Percentiles rank a stretch among this genome's conserved stretches.
Evolutionary conservation across 2,888 invertebrate species (phyloP).

Genomic region (Adelphocoris suturalis): DNA sequence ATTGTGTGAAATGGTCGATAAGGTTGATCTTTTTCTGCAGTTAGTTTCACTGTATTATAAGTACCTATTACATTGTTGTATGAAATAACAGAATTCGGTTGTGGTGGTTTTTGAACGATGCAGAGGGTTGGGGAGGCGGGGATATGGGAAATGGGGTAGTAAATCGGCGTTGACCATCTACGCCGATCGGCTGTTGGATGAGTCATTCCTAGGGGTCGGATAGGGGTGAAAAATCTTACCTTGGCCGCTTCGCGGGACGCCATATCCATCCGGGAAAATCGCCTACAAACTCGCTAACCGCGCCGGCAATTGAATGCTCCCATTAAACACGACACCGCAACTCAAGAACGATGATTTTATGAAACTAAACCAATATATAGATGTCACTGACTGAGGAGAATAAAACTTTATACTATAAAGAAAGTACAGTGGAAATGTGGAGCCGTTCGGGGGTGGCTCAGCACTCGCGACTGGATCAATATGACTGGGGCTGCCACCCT

Average conservation of each 20-base stretch:
- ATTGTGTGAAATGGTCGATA: too few species aligned
- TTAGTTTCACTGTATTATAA: too few species aligned
- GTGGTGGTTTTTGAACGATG: too few species aligned
- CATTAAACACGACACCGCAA: not conserved
- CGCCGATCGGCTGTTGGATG: conserved; percentile 25
- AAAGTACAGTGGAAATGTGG: not conserved
- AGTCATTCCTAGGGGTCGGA: conserved; percentile 20
- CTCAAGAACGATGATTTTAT: not conserved
- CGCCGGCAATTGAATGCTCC: not conserved
- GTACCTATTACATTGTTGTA: too few species aligned
- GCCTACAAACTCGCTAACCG: not conserved
- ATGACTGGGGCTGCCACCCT: conserved; percentile 31
- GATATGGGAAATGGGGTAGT: not conserved
- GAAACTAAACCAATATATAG: not conserved
- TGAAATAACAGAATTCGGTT: too few species aligned
- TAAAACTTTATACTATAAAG: too few species aligned
- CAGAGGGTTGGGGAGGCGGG: too few species aligned
- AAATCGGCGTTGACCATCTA: conserved; percentile 6
- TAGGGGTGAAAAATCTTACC: conserved; percentile 30
- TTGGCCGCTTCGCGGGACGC: conserved; percentile 40
- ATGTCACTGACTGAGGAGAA: not conserved
- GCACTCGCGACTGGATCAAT: conserved; percentile 50
- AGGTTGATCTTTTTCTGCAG: too few species aligned
- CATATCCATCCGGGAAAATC: not conserved
- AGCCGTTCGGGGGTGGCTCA: not conserved